A percentile compares a stretch with the other conserved stretches of the same genome.
These are phyloP conservation scores for Pao palembangensis DNA, from an alignment of 2,113 vertebrate species.

Conservation along the genomic window DNA sequence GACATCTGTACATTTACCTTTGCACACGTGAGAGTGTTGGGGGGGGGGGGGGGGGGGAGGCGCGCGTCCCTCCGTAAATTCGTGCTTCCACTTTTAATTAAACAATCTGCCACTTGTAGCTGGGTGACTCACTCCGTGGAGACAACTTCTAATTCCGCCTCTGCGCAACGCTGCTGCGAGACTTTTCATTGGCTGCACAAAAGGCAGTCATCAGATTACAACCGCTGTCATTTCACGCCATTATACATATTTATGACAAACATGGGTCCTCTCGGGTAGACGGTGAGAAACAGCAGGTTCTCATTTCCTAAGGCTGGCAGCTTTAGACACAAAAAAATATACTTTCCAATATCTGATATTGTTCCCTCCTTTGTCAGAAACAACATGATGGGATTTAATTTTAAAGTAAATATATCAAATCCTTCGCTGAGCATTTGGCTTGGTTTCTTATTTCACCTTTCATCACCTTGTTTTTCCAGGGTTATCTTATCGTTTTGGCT, in stretches of 20 bases:
- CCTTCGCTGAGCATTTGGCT: conserved; percentile 13
- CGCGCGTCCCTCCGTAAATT: conserved; percentile 23
- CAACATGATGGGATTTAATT: conserved; percentile 50
- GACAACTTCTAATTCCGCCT: conserved; percentile 40
- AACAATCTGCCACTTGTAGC: conserved; percentile 37
- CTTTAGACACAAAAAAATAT: conserved; percentile 32
- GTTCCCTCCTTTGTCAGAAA: conserved; percentile 52
- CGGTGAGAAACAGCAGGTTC: conserved; percentile 33
- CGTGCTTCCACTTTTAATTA: conserved; percentile 50
- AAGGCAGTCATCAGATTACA: conserved; percentile 48
- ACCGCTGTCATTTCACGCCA: conserved; percentile 48
- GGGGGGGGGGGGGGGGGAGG: conserved; percentile 6
- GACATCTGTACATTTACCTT: conserved; percentile 61
- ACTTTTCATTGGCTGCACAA: conserved; percentile 45
- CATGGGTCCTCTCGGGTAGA: conserved; percentile 25
- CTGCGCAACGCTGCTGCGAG: conserved; percentile 1
- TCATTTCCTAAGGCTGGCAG: conserved; percentile 62
- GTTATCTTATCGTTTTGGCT: conserved; percentile 15
- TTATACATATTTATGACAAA: conserved; percentile 71
- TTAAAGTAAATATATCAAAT: conserved; percentile 43
- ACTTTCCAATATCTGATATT: conserved; percentile 56
- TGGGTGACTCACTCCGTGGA: conserved; percentile 32
- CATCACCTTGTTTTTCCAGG: conserved; percentile 1
- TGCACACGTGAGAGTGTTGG: conserved; percentile 49
- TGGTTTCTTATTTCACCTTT: conserved; percentile 1